Evolutionary conservation across 1,140 invertebrate species (phyloP).

Genomic region (Bombus sibiricus): DNA sequence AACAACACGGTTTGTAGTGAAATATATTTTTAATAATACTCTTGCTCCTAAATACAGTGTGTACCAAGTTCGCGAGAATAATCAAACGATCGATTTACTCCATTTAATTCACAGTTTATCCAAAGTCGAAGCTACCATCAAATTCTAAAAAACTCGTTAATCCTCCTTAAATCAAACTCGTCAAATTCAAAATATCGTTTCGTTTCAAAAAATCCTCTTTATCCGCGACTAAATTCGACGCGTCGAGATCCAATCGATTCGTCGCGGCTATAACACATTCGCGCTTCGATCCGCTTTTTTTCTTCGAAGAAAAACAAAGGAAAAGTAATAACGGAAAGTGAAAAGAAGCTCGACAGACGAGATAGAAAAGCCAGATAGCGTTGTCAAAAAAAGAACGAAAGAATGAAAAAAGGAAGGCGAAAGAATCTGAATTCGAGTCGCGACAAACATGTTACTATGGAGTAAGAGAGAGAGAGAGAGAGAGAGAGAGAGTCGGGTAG

Average conservation of each 20-base stretch:
- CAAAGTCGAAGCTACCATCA: neutral
- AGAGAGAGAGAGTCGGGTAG: no score
- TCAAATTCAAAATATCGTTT: neutral
- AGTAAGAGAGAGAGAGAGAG: neutral
- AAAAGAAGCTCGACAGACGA: neutral
- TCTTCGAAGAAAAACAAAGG: neutral
- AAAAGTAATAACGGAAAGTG: neutral
- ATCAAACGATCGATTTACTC: neutral
- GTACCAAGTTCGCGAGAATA: neutral
- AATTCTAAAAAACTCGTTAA: neutral
- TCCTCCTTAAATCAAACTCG: neutral
- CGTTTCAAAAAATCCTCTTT: neutral
- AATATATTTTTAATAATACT: neutral
- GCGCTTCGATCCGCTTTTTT: no score
- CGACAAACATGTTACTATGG: no score
- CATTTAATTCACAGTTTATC: no score
- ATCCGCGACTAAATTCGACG: no score
- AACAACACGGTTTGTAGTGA: neutral
- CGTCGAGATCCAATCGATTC: neutral
- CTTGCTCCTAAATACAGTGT: fast-evolving
- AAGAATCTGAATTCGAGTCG: neutral
- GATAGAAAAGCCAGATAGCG: neutral
- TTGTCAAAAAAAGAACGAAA: neutral
- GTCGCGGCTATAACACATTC: no score
- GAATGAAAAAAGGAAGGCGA: neutral